Percentiles rank a stretch among this genome's conserved stretches.
These are phyloP conservation scores for Amphiduros pacificus DNA, from an alignment of 2,888 invertebrate species.

Conservation along the genomic window DNA sequence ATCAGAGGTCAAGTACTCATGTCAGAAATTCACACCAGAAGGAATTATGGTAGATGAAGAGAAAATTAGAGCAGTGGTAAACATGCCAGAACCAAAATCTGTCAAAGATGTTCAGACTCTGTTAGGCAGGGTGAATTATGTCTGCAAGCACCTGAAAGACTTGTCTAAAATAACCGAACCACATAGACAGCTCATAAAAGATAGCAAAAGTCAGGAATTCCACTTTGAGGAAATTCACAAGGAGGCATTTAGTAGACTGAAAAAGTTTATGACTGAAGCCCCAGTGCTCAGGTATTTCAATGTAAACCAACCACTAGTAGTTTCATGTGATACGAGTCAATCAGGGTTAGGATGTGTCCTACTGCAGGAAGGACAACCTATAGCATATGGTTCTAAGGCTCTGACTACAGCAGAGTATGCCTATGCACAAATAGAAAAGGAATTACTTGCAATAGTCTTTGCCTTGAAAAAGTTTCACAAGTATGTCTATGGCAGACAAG, in stretches of 20 bases:
- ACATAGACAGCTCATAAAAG: not conserved
- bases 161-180: not conserved
- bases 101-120: conserved; percentile 5
- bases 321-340: conserved; percentile 13
- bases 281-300: conserved; percentile 18
- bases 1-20: too few species aligned
- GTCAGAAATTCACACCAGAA: conserved; percentile 2
- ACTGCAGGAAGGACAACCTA: conserved; percentile 8
- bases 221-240: conserved; percentile 19
- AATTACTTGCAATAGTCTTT: conserved; percentile 19
- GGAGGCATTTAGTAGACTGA: conserved; percentile 16
- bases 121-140: conserved; percentile 22
- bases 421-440: conserved; percentile 26
- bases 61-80: conserved; percentile 13
- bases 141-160: conserved; percentile 9
- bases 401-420: conserved; percentile 15
- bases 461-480: conserved; percentile 13
- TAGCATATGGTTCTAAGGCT: conserved; percentile 18
- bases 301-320: not conserved
- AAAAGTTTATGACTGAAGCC: conserved; percentile 5
- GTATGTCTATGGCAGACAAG: conserved; percentile 16
- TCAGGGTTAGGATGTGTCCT: conserved; percentile 14
- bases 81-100: conserved; percentile 9
- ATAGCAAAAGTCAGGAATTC: too few species aligned
- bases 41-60: conserved; percentile 6